Percentiles rank a stretch among this genome's conserved stretches.
Evolutionary conservation across 2,113 vertebrate species (phyloP).

Genomic region (Opisthocomus hoazin): DNA sequence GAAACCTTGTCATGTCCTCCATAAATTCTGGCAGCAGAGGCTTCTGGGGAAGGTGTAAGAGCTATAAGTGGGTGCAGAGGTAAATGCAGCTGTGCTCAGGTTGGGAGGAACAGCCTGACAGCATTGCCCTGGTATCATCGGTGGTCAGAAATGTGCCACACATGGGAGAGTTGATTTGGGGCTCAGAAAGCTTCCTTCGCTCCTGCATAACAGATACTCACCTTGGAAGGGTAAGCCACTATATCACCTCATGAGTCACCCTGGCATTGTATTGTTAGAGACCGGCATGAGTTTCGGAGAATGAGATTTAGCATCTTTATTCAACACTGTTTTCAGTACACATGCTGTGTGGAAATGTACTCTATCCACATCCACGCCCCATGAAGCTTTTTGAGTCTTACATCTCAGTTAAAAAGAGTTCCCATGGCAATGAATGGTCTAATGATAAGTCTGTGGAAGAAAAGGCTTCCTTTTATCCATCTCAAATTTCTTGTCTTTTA

Average conservation of each 20-base stretch:
- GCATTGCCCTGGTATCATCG: neutral
- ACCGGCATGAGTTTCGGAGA: neutral
- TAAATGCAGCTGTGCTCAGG: neutral
- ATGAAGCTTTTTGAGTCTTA: neutral
- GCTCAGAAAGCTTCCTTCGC: neutral
- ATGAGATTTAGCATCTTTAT: neutral
- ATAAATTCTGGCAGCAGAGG: neutral
- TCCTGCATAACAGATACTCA: neutral
- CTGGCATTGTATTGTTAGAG: neutral
- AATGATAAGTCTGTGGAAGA: neutral
- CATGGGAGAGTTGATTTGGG: rapidly evolving
- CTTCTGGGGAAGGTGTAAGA: neutral
- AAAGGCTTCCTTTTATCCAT: neutral
- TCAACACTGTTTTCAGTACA: neutral
- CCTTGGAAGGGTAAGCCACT: neutral
- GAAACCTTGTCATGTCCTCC: neutral
- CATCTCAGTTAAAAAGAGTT: neutral
- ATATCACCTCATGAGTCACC: neutral
- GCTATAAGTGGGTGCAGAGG: neutral
- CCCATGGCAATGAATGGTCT: slow-evolving; percentile 11
- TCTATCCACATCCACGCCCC: neutral
- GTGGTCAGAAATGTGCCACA: neutral
- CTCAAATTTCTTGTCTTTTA: neutral
- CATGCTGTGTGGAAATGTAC: neutral
- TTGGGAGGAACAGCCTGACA: neutral